Conservation (phyloP, 2,888 invertebrate species). For the Gonocerus acuteangulatus region DNA sequence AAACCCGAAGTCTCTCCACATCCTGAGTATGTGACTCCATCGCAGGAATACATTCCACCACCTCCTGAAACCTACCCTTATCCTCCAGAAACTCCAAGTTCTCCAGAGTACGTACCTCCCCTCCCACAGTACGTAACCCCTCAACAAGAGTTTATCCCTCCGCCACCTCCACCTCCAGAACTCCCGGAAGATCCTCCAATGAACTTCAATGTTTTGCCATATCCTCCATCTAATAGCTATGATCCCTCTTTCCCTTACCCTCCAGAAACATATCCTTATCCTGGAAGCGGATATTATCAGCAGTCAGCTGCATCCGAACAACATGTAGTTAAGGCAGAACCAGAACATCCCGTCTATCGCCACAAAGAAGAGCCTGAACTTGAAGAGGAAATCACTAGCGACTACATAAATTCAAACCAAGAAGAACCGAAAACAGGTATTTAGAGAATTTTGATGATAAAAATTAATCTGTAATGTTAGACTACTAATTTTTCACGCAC, state of each 20-base stretch:
- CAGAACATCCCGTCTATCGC: not conserved
- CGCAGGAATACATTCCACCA: not conserved
- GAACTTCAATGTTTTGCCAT: too few species aligned
- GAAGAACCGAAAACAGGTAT: not conserved
- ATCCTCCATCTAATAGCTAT: too few species aligned
- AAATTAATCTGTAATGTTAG: too few species aligned
- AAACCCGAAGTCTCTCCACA: too few species aligned
- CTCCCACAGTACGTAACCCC: not conserved
- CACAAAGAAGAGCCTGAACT: not conserved
- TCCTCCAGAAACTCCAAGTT: not conserved
- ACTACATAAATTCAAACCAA: not conserved
- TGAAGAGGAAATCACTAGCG: not conserved
- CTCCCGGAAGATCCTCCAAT: not conserved
- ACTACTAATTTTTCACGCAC: too few species aligned
- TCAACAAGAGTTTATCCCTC: not conserved
- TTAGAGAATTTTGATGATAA: too few species aligned
- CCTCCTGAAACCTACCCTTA: conserved; percentile 4
- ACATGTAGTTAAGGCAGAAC: not conserved
- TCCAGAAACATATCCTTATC: not conserved
- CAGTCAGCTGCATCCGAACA: not conserved
- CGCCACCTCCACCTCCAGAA: not conserved
- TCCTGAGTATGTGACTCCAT: conserved; percentile 10
- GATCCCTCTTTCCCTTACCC: not conserved
- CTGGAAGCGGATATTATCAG: not conserved
- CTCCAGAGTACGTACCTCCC: not conserved